Conservation (phyloP, 1,140 invertebrate species). For the Helicorthomorpha holstii region DNA sequence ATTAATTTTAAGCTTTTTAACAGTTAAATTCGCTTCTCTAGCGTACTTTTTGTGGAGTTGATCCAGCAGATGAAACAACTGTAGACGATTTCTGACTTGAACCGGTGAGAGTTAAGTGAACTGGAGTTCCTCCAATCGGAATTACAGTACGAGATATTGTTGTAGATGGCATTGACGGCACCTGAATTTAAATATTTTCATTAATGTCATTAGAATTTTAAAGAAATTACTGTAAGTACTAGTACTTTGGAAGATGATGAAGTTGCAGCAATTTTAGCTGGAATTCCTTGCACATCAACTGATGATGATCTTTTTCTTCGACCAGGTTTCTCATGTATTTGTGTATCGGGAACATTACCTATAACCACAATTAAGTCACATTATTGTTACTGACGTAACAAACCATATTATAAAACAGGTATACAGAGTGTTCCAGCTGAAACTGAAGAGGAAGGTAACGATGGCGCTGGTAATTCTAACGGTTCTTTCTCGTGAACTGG, state of each 20-base stretch:
- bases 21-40: neutral
- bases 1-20: too few species aligned
- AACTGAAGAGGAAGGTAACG: too few species aligned
- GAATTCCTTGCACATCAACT: neutral
- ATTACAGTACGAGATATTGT: neutral
- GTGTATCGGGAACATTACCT: neutral
- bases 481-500: too few species aligned
- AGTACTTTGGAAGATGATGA: neutral
- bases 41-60: constrained; percentile 3
- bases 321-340: too few species aligned
- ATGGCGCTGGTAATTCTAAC: too few species aligned
- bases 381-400: too few species aligned
- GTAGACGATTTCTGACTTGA: neutral
- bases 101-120: neutral
- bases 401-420: too few species aligned
- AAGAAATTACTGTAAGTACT: neutral
- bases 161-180: neutral
- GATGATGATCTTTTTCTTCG: too few species aligned
- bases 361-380: too few species aligned
- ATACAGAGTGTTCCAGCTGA: too few species aligned
- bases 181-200: neutral
- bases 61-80: neutral
- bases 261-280: neutral
- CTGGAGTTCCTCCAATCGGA: neutral
- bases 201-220: neutral